phyloP scores from a whole-genome alignment of 2,888 invertebrate genomes.

The Pachycephus smyrnensis region DNA sequence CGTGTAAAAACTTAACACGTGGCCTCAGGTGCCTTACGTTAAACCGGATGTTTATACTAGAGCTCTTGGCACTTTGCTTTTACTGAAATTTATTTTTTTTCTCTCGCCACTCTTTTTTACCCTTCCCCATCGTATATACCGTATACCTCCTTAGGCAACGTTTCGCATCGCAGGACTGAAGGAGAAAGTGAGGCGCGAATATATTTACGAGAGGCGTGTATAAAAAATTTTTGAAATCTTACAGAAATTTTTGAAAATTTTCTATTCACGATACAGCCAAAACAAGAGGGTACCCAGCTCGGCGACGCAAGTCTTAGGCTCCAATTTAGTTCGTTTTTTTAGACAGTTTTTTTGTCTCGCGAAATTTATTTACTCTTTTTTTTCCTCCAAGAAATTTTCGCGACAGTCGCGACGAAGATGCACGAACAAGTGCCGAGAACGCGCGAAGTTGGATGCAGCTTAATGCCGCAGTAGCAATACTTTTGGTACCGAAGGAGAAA shows the following conservation, averaged over 20 bases:
- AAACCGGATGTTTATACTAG: conserved; percentile 46
- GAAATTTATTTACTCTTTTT: no score
- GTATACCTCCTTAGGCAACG: conserved; percentile 12
- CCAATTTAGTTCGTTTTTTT: not conserved
- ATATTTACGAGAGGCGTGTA: conserved; percentile 29
- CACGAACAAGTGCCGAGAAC: conserved; percentile 10
- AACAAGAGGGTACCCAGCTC: no score
- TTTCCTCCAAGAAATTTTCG: not conserved
- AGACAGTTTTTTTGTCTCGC: not conserved
- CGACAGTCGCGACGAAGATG: conserved; percentile 37
- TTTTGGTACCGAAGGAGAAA: conserved; percentile 41
- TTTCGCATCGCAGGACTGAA: not conserved
- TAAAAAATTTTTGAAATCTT: not conserved
- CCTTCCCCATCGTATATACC: conserved; percentile 12
- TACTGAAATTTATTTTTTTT: conserved; percentile 52
- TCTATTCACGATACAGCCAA: not conserved
- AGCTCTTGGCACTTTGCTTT: conserved; percentile 52
- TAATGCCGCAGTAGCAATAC: conserved; percentile 44
- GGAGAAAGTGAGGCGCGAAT: conserved; percentile 25
- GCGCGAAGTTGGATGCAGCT: conserved; percentile 20
- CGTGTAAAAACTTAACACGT: conserved; percentile 20
- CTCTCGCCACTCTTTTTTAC: conserved; percentile 19
- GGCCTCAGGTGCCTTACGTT: conserved; percentile 54
- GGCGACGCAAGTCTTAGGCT: not conserved
- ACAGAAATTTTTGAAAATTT: conserved; percentile 18